A percentile compares a stretch with the other conserved stretches of the same genome.
Evolutionary conservation across 2,113 vertebrate species (phyloP).

Genomic region (Callithrix jacchus): DNA sequence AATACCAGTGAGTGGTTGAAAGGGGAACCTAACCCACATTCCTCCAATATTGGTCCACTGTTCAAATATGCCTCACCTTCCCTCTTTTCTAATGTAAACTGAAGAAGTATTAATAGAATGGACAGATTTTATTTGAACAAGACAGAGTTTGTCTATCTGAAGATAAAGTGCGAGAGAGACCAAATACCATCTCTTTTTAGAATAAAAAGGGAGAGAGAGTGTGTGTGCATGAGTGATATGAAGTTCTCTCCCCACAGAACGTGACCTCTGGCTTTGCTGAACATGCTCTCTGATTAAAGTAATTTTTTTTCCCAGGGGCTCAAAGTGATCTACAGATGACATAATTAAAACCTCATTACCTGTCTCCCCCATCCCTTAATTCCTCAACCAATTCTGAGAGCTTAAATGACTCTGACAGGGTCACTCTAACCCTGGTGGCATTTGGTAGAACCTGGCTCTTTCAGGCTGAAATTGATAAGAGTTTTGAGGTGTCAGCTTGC

Average conservation of each 20-base stretch:
- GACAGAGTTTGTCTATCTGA: constrained; percentile 5
- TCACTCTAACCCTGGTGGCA: background rate
- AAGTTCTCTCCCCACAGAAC: background rate
- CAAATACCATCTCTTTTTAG: background rate
- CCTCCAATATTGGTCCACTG: background rate
- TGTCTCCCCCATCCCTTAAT: background rate
- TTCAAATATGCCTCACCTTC: background rate
- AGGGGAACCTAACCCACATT: background rate
- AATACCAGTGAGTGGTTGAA: background rate
- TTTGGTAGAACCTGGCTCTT: background rate
- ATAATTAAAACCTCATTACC: constrained; percentile 25
- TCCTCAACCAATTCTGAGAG: background rate
- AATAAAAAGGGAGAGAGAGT: background rate
- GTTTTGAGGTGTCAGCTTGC: background rate
- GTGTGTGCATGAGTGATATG: background rate
- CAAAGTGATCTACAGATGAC: background rate
- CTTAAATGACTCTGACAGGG: background rate
- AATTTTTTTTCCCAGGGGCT: background rate
- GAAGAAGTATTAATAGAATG: background rate
- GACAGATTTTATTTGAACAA: constrained; percentile 40
- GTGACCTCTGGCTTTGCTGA: background rate
- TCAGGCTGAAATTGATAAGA: background rate
- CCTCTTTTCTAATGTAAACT: background rate
- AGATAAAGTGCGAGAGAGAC: background rate
- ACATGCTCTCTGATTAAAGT: background rate